Evolutionary conservation across 2,888 invertebrate species (phyloP).

Genomic region (Masnerella sp.): DNA sequence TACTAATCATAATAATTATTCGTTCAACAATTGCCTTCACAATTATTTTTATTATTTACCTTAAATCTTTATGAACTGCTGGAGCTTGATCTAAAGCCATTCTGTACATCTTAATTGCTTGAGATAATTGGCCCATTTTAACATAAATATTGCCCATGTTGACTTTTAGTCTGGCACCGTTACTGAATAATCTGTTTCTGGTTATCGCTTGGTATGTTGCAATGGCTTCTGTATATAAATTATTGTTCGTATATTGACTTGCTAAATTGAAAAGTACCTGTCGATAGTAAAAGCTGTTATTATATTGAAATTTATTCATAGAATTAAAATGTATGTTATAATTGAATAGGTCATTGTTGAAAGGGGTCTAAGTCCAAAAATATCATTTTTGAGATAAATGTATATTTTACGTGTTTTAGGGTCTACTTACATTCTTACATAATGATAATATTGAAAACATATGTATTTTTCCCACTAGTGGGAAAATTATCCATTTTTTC

Average conservation of each 20-base stretch:
- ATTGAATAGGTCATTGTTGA: too few species aligned
- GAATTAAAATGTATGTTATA: too few species aligned
- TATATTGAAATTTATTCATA: neutral
- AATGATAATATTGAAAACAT: too few species aligned
- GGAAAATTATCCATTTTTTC: too few species aligned
- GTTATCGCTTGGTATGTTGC: conserved; percentile 97
- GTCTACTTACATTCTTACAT: too few species aligned
- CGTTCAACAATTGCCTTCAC: neutral
- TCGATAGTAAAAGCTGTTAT: conserved; percentile 39
- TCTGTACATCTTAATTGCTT: conserved; percentile 97
- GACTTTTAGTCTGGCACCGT: conserved; percentile 94
- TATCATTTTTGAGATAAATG: too few species aligned
- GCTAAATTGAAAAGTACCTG: conserved; percentile 97
- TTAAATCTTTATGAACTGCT: conserved; percentile 93
- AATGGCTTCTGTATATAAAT: conserved; percentile 96
- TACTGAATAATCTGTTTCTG: conserved; percentile 94
- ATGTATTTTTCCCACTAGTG: too few species aligned
- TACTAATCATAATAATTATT: too few species aligned
- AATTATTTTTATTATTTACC: conserved; percentile 79
- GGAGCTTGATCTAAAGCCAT: conserved; percentile 99
- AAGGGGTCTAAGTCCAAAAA: too few species aligned
- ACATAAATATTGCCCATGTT: conserved; percentile 99
- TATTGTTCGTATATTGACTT: conserved; percentile 95
- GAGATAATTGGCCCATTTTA: conserved; percentile 93
- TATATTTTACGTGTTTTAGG: too few species aligned